Evolutionary conservation across 2,797 vertebrate species (phyloP).

Genomic region (Chaunax sp.): DNA sequence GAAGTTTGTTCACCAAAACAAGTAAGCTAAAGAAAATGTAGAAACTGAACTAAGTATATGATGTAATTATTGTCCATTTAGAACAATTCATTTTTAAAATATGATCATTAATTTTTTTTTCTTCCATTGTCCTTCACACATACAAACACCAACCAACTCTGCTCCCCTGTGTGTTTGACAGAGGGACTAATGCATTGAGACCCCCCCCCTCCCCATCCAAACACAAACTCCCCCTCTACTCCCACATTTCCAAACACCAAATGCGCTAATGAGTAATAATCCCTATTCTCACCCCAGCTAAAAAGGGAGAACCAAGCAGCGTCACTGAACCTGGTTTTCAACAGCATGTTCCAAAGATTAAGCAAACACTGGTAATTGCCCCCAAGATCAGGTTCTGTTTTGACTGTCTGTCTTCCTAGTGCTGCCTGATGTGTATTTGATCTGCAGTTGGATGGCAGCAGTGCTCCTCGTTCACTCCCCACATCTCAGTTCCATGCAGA

Average conservation of each 20-base stretch:
- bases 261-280: slow-evolving; percentile 78
- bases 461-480: slow-evolving; percentile 67
- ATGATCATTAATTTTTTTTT: background rate
- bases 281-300: slow-evolving; percentile 56
- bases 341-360: slow-evolving; percentile 77
- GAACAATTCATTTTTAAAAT: background rate
- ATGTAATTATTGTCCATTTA: slow-evolving; percentile 10
- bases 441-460: slow-evolving; percentile 68
- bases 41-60: background rate
- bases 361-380: slow-evolving; percentile 79
- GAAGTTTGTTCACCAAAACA: slow-evolving; percentile 30
- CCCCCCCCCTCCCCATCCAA: background rate
- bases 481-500: slow-evolving; percentile 50
- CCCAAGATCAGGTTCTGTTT: slow-evolving; percentile 78
- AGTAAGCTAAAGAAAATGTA: slow-evolving; percentile 3
- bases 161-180: slow-evolving; percentile 14
- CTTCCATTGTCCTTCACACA: background rate
- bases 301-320: slow-evolving; percentile 68
- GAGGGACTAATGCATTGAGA: slow-evolving; percentile 1
- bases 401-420: slow-evolving; percentile 74
- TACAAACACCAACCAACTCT: slow-evolving; percentile 4
- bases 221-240: background rate
- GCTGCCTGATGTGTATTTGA: slow-evolving; percentile 72
- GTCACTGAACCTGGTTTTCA: slow-evolving; percentile 70
- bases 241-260: slow-evolving; percentile 58